Conservation (phyloP, 2,888 invertebrate species). For the Lepidocyrtinus sp. region DNA sequence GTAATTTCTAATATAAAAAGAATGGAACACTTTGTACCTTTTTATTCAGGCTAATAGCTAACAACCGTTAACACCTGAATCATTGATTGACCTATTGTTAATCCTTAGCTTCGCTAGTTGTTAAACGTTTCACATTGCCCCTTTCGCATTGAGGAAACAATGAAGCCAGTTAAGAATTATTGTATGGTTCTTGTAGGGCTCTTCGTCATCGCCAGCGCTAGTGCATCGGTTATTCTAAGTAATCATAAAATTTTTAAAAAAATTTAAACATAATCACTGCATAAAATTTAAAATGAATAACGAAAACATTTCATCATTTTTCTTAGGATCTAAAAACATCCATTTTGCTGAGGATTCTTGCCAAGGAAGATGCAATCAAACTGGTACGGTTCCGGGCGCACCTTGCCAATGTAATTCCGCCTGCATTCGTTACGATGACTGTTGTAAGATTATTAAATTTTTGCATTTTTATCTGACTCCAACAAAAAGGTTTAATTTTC, state of each 20-base stretch:
- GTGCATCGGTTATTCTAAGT: neutral
- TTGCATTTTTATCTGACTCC: neutral
- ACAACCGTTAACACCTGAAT: no score
- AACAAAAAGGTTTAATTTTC: neutral
- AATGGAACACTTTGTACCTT: no score
- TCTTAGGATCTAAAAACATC: neutral
- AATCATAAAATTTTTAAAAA: neutral
- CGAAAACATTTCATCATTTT: neutral
- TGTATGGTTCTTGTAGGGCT: neutral
- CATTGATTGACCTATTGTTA: no score
- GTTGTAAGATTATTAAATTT: slow-evolving; percentile 50
- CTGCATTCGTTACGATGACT: slow-evolving; percentile 55
- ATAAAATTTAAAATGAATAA: neutral
- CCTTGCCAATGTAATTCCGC: slow-evolving; percentile 62
- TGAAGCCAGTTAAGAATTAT: neutral
- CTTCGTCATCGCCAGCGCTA: neutral
- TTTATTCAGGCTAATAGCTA: no score
- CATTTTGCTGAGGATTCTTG: slow-evolving; percentile 53
- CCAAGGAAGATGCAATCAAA: slow-evolving; percentile 56
- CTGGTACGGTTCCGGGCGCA: slow-evolving; percentile 46
- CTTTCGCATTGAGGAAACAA: neutral
- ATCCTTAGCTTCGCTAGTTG: no score
- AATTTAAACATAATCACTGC: neutral
- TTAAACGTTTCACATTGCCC: no score
- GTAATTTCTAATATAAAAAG: no score